phyloP scores from a whole-genome alignment of 2,113 vertebrate genomes.

The Labeo rohita region DNA sequence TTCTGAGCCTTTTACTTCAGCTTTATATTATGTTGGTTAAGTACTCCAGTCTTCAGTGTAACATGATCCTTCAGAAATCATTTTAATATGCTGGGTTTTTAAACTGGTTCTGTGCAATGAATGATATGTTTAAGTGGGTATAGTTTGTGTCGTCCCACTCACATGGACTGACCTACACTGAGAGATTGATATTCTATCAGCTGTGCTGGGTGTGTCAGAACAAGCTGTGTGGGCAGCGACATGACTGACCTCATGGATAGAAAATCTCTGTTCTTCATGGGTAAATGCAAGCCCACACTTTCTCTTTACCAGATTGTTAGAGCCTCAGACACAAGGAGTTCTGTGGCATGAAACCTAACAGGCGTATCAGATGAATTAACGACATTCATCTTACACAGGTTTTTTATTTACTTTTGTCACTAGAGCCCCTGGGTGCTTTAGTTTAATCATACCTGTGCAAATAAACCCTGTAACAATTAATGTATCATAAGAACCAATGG shows the following conservation, averaged over 20 bases:
- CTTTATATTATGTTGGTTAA: no score
- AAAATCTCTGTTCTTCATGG: background rate
- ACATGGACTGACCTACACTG: no score
- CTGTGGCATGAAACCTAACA: background rate
- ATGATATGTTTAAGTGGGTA: no score
- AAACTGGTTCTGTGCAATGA: no score
- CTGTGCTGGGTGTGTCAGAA: background rate
- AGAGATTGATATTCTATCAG: no score
- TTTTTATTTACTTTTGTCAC: constrained; percentile 17
- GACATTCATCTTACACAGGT: background rate
- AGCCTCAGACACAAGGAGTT: background rate
- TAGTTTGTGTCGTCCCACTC: no score
- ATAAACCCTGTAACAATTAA: constrained; percentile 5
- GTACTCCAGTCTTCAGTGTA: background rate
- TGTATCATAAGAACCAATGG: background rate
- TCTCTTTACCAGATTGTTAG: background rate
- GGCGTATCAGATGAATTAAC: background rate
- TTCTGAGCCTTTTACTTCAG: no score
- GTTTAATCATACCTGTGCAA: constrained; percentile 7
- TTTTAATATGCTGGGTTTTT: background rate
- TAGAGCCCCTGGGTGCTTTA: background rate
- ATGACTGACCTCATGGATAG: constrained; percentile 55
- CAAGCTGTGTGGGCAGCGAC: constrained; percentile 20
- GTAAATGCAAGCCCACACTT: background rate
- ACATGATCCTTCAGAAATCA: background rate